A percentile compares a stretch with the other conserved stretches of the same genome.
Conservation (phyloP, 2,113 vertebrate genomes). For the Pseudopodoces humilis region DNA sequence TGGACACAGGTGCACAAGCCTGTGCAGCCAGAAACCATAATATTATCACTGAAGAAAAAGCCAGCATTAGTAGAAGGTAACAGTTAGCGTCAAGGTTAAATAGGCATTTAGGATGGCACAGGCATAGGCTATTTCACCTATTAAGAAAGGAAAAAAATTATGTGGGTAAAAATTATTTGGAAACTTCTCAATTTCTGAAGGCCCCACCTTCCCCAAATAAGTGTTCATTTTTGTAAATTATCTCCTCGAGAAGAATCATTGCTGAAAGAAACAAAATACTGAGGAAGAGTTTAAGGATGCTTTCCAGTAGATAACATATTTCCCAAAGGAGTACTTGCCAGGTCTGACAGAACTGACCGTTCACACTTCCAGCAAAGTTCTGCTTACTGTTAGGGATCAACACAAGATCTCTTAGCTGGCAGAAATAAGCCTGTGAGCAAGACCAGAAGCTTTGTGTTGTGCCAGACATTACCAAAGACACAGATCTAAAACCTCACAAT, state of each 20-base stretch:
- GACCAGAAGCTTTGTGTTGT: neutral
- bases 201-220: rapidly evolving
- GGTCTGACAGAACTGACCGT: neutral
- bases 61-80: neutral
- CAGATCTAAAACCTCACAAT: neutral
- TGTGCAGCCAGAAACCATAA: neutral
- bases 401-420: neutral
- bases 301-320: neutral
- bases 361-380: neutral
- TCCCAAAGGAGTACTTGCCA: neutral
- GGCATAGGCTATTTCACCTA: neutral
- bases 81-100: neutral
- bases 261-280: neutral
- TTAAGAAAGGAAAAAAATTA: neutral
- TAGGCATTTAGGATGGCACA: too few species aligned
- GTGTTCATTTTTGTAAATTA: neutral
- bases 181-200: neutral
- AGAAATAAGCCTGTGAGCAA: neutral
- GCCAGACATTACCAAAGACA: neutral
- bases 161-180: neutral
- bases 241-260: neutral
- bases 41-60: neutral
- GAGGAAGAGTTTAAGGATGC: neutral
- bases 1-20: neutral
- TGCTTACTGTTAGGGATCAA: neutral